Conservation (phyloP, 2,888 invertebrate genomes). For the Platycnemis pennipes region DNA sequence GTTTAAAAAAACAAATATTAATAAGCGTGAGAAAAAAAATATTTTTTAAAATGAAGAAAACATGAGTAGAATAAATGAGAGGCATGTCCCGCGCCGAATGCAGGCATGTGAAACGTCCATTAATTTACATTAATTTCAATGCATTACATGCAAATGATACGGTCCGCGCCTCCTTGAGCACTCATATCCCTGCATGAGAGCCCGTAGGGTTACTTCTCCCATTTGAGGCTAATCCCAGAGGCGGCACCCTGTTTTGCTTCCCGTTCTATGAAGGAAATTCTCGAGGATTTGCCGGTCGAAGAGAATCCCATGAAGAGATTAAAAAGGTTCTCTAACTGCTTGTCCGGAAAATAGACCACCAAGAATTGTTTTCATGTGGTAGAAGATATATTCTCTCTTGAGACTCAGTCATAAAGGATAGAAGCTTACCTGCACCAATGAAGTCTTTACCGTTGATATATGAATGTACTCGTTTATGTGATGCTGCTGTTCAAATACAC, state of each 20-base stretch:
- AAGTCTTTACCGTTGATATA: no score
- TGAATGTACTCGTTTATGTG: no score
- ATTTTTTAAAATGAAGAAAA: background rate
- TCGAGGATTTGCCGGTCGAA: background rate
- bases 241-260: background rate
- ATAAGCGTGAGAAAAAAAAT: background rate
- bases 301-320: background rate
- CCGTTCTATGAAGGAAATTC: background rate
- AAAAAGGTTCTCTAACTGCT: background rate
- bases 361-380: no score
- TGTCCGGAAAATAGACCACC: background rate
- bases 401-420: no score
- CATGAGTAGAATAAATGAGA: conserved; percentile 54
- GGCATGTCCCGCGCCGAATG: conserved; percentile 25
- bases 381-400: no score
- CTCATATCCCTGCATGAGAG: conserved; percentile 5
- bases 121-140: conserved; percentile 67
- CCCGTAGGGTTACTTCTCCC: background rate
- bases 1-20: conserved; percentile 12
- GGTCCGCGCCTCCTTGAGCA: conserved; percentile 40
- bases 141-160: conserved; percentile 68
- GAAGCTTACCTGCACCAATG: no score
- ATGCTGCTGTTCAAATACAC: no score
- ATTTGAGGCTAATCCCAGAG: background rate
- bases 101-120: conserved; percentile 61